Evolutionary conservation across 2,888 invertebrate species (phyloP).

Genomic region (Thyatira batis): DNA sequence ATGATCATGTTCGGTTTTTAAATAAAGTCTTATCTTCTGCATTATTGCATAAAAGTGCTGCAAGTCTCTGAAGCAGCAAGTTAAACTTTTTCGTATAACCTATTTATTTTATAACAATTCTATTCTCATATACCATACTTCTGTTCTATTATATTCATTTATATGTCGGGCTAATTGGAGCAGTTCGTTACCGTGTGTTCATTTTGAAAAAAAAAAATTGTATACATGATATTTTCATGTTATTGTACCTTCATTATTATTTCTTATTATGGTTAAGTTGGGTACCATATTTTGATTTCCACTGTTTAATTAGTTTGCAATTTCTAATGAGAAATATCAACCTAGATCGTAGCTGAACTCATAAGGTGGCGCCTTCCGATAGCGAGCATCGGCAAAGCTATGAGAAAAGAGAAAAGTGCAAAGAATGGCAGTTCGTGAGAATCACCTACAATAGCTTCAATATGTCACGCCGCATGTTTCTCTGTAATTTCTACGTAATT

Average conservation of each 20-base stretch:
- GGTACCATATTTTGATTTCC: slow-evolving; percentile 13
- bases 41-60: slow-evolving; percentile 25
- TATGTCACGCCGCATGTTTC: slow-evolving; percentile 70
- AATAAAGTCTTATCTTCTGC: slow-evolving; percentile 16
- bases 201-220: no score
- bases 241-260: no score
- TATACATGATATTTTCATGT: no score
- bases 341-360: slow-evolving; percentile 49
- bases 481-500: slow-evolving; percentile 74
- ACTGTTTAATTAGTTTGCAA: neutral
- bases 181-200: no score
- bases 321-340: slow-evolving; percentile 22
- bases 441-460: slow-evolving; percentile 62
- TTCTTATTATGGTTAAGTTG: slow-evolving; percentile 11
- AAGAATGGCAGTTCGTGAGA: slow-evolving; percentile 76
- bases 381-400: slow-evolving; percentile 59
- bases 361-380: slow-evolving; percentile 61
- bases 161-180: no score
- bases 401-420: slow-evolving; percentile 80
- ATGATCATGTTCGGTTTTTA: slow-evolving; percentile 28
- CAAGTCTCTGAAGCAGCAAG: slow-evolving; percentile 14
- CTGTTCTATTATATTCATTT: no score
- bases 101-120: no score
- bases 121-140: no score
- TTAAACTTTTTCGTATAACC: no score